Conservation (phyloP, 2,113 vertebrate species). For the Ceyx melanurus region DNA sequence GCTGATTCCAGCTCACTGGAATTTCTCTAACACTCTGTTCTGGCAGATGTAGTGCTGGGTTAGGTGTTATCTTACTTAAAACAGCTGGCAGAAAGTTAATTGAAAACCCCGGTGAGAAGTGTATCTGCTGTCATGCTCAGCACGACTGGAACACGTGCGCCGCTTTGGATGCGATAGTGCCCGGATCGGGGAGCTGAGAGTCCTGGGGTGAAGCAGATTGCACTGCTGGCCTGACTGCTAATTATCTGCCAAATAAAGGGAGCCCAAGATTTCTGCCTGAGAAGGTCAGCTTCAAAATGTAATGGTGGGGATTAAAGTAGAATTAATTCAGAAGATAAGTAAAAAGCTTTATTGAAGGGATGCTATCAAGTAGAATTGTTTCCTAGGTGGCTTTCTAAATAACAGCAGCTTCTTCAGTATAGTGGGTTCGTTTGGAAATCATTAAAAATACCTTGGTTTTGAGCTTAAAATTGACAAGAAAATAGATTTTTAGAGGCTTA, state of each 20-base stretch:
- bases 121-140: neutral
- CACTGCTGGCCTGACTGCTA: neutral
- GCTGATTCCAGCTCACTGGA: neutral
- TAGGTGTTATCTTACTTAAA: neutral
- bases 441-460: neutral
- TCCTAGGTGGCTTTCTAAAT: neutral
- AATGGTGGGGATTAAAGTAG: neutral
- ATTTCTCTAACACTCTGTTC: neutral
- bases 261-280: neutral
- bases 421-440: neutral
- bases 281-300: neutral
- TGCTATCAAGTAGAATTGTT: neutral
- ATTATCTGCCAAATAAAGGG: neutral
- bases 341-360: neutral
- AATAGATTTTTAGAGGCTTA: neutral
- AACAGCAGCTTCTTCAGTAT: neutral
- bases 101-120: neutral
- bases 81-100: slow-evolving; percentile 32
- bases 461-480: neutral
- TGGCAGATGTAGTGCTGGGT: neutral
- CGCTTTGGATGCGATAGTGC: neutral
- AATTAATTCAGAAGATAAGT: slow-evolving; percentile 7
- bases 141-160: neutral
- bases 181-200: neutral
- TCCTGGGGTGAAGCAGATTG: neutral